Percentiles rank a stretch among this genome's conserved stretches.
Evolutionary conservation across 2,113 vertebrate species (phyloP).

Genomic region (Hipposideros armiger): DNA sequence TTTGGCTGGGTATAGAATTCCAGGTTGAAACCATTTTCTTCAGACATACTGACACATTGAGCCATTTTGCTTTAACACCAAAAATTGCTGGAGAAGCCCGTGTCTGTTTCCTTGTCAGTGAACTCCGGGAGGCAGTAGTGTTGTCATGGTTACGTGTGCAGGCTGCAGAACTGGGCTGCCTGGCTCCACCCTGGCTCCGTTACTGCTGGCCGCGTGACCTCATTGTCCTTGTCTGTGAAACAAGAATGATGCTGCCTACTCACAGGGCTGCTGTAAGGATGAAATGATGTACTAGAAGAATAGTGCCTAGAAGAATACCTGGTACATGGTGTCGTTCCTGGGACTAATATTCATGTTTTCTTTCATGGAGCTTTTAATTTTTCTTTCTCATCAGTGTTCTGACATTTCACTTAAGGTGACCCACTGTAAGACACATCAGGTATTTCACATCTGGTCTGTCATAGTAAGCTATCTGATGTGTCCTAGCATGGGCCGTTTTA

Average conservation of each 20-base stretch:
- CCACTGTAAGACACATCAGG: not conserved
- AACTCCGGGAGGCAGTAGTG: not conserved
- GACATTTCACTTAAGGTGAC: not conserved
- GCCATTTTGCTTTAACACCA: not conserved
- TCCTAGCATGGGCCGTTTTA: not conserved
- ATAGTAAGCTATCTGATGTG: not conserved
- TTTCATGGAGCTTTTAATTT: not conserved
- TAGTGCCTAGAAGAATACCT: not conserved
- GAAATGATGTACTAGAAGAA: not conserved
- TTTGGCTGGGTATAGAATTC: not conserved
- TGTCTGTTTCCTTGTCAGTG: not conserved
- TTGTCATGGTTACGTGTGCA: not conserved
- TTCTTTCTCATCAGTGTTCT: not conserved
- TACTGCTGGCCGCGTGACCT: not conserved
- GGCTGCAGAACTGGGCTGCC: not conserved
- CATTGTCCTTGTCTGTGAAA: constrained; percentile 23
- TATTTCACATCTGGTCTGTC: not conserved
- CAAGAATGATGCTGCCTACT: not conserved
- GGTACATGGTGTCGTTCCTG: not conserved
- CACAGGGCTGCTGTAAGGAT: not conserved
- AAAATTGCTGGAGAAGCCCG: not conserved
- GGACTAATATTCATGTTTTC: not conserved
- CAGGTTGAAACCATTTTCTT: not conserved
- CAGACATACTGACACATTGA: not conserved
- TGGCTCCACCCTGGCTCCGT: not conserved